These are phyloP conservation scores for Mus caroli DNA, from an alignment of 2,797 vertebrate species.

Conservation along the genomic window DNA sequence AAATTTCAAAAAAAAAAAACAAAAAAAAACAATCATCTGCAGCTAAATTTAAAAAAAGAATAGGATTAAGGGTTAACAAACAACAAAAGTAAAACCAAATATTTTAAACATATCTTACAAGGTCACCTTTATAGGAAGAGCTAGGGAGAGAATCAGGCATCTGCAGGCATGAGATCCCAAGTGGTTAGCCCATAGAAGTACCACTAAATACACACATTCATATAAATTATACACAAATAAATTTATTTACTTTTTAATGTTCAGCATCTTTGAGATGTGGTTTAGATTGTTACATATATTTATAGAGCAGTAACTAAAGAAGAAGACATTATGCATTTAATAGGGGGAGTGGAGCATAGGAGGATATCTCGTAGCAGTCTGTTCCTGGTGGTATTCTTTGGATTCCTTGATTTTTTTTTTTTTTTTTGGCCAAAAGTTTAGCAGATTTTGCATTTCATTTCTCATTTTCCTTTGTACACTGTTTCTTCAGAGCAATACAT, in stretches of 20 bases:
- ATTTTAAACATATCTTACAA: not conserved
- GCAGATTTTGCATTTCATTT: not conserved
- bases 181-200: no score
- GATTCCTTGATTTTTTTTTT: no score
- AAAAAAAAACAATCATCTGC: constrained; percentile 52
- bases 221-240: not conserved
- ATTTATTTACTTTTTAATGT: not conserved
- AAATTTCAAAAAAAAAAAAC: constrained; percentile 52
- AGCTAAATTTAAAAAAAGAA: constrained; percentile 7
- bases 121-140: not conserved
- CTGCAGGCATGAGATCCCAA: not conserved
- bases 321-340: not conserved
- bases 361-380: not conserved
- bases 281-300: not conserved
- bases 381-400: not conserved
- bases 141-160: not conserved
- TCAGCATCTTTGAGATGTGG: not conserved
- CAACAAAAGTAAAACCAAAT: not conserved
- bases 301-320: not conserved
- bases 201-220: not conserved
- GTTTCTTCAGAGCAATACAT: not conserved
- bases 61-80: not conserved
- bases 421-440: not conserved
- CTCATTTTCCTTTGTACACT: not conserved
- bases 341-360: no score